Evolutionary conservation across 2,113 vertebrate species (phyloP), one percentile per base, ranked within the genome.

Genomic region (Montifringilla adamsi): DNA sequence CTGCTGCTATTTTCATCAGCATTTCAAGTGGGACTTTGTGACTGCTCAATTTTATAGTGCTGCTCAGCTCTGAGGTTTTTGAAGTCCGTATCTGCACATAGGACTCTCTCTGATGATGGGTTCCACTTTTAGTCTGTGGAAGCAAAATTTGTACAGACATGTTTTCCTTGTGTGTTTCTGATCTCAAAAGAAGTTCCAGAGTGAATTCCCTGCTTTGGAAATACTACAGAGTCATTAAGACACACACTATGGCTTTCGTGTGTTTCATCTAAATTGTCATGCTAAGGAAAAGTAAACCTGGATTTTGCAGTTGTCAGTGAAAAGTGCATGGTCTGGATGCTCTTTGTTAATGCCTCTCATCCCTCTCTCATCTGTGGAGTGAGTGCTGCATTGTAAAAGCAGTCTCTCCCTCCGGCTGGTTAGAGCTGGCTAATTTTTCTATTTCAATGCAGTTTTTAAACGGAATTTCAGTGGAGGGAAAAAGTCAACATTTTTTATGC

Each of bases 401-500:
- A 18, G 27, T 64, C 15, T 72, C 27, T 72, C 52, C 75, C 64
- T 78, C 64, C 0, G 7, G 58, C 88, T 92, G 64, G 66, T 90
- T 70, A 37, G 67, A 93, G 59, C 70, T 70, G 72, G 67, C 10
- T 81, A 41, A 12, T 72, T 72, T 89, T 84, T 95, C 50, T 63
- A 4, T 72, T 92, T 67, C 47, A 9, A 49, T 88, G 68, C 64
- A 59, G 33, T 80, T 94, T 92, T 88, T 60, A 75, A 59, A 86
- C 60, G 52, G 68, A 85, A 74, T 96, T 96, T 96, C 50, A 68
- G 83, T 83, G 50, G 77, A 76, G 69, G 33, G 64, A 49, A 56
- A 88, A 90, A 94, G 85, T 77, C 56, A 94, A 49, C 81, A 90
- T 94, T 95, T 94, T 96, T 88, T 10, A 70, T 82, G 84, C 43